Percentiles rank a stretch among this genome's conserved stretches.
These are phyloP conservation scores for Ceyx cyanopectus DNA, from an alignment of 2,113 vertebrate genomes.

Conservation along the genomic window DNA sequence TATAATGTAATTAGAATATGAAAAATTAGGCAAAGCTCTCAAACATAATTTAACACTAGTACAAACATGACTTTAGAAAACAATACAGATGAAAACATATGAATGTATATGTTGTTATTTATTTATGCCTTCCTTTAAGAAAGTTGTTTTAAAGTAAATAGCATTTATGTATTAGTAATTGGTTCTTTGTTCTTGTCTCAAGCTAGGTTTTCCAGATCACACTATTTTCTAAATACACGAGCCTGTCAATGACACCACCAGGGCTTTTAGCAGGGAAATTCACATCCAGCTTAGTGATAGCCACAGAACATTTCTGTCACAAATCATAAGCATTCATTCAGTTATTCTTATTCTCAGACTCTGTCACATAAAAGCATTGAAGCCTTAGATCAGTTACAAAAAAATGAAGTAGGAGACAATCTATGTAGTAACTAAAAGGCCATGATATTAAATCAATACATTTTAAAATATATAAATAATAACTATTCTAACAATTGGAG, in stretches of 20 bases:
- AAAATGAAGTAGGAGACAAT: not conserved
- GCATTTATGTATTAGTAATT: not conserved
- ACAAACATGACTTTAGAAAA: not conserved
- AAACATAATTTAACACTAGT: not conserved
- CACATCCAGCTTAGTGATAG: not conserved
- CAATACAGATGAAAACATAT: not conserved
- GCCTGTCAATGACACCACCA: not conserved
- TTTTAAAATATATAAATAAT: not conserved
- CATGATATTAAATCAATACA: not conserved
- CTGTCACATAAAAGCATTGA: not conserved
- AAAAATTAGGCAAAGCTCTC: not conserved
- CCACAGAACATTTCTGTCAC: not conserved
- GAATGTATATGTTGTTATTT: not conserved
- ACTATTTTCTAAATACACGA: not conserved
- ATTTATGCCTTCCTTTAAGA: not conserved
- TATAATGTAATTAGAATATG: not conserved
- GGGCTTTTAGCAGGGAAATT: not conserved
- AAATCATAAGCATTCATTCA: not conserved
- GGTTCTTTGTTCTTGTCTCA: not conserved
- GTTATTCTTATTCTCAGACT: not conserved
- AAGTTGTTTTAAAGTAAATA: not conserved
- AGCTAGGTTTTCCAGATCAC: not conserved
- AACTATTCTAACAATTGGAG: not conserved
- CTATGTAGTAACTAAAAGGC: not conserved
- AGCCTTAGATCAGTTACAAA: not conserved